These are phyloP conservation scores for Diarsia mendica DNA, from an alignment of 2,888 invertebrate genomes.

Conservation along the genomic window DNA sequence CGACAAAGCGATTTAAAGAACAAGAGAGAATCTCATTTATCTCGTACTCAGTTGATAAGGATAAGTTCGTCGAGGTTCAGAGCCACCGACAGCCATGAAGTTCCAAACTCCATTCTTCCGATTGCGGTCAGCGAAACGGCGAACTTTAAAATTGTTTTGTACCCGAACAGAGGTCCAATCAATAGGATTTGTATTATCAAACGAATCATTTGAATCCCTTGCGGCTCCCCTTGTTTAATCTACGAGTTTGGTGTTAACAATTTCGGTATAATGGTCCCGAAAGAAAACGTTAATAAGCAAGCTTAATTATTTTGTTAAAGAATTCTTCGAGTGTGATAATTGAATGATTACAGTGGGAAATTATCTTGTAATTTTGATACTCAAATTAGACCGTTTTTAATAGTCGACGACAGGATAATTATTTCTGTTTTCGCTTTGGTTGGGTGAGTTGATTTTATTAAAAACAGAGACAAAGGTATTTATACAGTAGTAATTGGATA, in stretches of 20 bases:
- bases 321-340: slow-evolving; percentile 56
- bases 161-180: slow-evolving; percentile 44
- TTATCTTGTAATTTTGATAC: slow-evolving; percentile 18
- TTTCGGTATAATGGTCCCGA: slow-evolving; percentile 32
- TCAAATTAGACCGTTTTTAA: slow-evolving; percentile 9
- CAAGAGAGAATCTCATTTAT: slow-evolving; percentile 62
- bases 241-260: slow-evolving; percentile 49
- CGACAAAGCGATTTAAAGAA: slow-evolving; percentile 62
- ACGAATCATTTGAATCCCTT: slow-evolving; percentile 46
- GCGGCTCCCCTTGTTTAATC: slow-evolving; percentile 40
- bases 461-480: not conserved
- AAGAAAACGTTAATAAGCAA: slow-evolving; percentile 52
- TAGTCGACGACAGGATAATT: slow-evolving; percentile 9
- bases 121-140: slow-evolving; percentile 61
- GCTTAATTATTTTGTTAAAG: slow-evolving; percentile 57
- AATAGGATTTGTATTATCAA: slow-evolving; percentile 59
- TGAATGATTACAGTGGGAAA: slow-evolving; percentile 31
- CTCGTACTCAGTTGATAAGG: slow-evolving; percentile 55
- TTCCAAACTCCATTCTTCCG: slow-evolving; percentile 62
- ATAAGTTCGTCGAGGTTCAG: slow-evolving; percentile 50
- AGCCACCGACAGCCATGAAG: slow-evolving; percentile 54
- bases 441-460: not conserved
- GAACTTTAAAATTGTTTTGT: slow-evolving; percentile 65
- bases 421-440: not conserved
- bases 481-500: not conserved